A percentile compares a stretch with the other conserved stretches of the same genome.
Evolutionary conservation across 2,113 vertebrate species (phyloP).

Genomic region (Spilogale gracilis): DNA sequence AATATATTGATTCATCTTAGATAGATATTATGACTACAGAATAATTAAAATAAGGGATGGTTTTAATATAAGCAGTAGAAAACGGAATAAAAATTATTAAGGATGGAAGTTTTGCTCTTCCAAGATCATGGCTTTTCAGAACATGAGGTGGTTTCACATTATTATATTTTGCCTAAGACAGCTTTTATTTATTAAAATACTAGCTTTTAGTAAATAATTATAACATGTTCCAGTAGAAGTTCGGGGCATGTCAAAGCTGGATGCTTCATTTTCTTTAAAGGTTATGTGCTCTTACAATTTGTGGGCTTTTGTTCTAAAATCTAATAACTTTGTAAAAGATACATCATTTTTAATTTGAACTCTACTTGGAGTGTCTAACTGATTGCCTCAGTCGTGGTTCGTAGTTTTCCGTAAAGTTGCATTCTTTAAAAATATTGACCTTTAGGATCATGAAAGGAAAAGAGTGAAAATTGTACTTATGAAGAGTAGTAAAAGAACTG

Average conservation of each 20-base stretch:
- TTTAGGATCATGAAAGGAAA: neutral
- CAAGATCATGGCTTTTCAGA: neutral
- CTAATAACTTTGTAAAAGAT: slow-evolving; percentile 2
- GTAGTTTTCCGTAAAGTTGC: neutral
- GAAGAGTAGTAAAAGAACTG: neutral
- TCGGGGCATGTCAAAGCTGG: neutral
- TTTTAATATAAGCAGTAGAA: neutral
- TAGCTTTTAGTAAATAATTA: neutral
- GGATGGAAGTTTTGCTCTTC: neutral
- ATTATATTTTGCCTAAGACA: neutral
- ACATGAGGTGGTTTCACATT: neutral
- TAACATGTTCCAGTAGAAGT: neutral
- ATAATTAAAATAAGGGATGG: neutral
- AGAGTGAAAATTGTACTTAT: neutral
- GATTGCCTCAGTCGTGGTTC: neutral
- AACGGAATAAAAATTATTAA: neutral
- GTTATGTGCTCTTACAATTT: neutral
- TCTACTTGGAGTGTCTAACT: neutral
- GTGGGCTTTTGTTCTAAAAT: neutral
- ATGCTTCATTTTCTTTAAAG: neutral
- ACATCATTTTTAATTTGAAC: neutral
- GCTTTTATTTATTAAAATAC: neutral
- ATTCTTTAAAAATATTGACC: neutral
- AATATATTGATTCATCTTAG: neutral
- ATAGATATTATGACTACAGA: neutral